Evolutionary conservation across 2,888 invertebrate genomes (phyloP), one percentile per base, ranked within the genome.

Genomic region (Callyntrura guangdongensis): DNA sequence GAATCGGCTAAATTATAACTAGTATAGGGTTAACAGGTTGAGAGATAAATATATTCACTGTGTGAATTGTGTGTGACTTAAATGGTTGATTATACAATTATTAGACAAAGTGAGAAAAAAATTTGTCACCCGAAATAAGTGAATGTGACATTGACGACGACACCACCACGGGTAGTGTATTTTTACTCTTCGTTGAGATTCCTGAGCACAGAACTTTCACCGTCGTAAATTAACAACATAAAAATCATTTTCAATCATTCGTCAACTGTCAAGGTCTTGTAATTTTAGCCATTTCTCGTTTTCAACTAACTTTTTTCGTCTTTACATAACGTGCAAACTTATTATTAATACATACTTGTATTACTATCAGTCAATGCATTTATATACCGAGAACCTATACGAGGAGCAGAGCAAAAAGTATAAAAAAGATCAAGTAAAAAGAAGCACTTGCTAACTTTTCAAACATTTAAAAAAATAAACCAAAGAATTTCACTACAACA

Each of bases 221-320:
- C 56, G 8, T 49, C 22, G 25, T 74, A 20, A 6, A 69, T 77
- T 77, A 81, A 59, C 56, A 36, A 17, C 53, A 36, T 59, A 81
- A 74, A 53, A 77, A 69, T 72, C 84, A 77, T 64, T 89, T 67
- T 74, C 6, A 74, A 81, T 83, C 89, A 83, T 61, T 89, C 83
- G 49, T 83, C 89, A 74, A 77, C 77, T 72, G 89, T 77, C 84
- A 89, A 84, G 89, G 74, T 77, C 83, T 89, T 74, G 77, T 77
- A 61, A 17, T 61, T 83, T 83, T 84, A 36, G 47, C 49, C 89
- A 83, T 47, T 83, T 89, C 36, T 12, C 56, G 27, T 0, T 64
- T 81, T 81, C 56, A 14, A 22, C 56, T 20, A 25, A 27, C 53
- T 14, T 2, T 25, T 53, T 81, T n/a, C 17, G 14, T 64, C 36